Evolutionary conservation across 2,797 vertebrate species (phyloP).

Genomic region (Nannoperca obscura): DNA sequence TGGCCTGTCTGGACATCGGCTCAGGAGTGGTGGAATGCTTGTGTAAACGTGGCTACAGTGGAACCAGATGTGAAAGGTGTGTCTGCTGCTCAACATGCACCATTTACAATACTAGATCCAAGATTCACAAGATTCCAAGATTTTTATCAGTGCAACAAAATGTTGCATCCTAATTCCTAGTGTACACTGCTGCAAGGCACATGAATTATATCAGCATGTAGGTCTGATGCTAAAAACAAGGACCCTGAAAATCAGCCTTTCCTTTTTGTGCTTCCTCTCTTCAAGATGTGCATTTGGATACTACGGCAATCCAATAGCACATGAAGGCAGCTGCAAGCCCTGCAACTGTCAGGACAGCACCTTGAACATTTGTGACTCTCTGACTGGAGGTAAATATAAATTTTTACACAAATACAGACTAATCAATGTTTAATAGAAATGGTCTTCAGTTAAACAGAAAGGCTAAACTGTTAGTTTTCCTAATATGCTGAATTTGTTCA

Average conservation of each 20-base stretch:
- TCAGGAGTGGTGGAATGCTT: constrained; percentile 65
- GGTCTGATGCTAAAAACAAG: neutral
- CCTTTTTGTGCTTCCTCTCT: constrained; percentile 37
- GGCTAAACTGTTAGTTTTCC: neutral
- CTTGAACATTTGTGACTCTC: constrained; percentile 81
- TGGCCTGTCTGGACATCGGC: constrained; percentile 64
- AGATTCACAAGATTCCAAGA: neutral
- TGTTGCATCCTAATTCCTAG: fast-evolving
- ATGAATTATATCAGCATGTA: neutral
- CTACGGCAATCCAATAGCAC: constrained; percentile 87
- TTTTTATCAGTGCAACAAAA: neutral
- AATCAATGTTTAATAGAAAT: neutral
- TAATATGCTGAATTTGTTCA: neutral
- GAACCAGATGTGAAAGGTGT: constrained; percentile 76
- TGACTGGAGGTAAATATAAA: constrained; percentile 86
- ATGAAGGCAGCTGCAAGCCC: constrained; percentile 86
- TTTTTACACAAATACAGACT: neutral
- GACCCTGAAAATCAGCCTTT: neutral
- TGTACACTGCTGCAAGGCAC: neutral
- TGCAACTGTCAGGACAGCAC: constrained; percentile 86
- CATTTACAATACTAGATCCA: neutral
- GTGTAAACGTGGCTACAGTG: constrained; percentile 72
- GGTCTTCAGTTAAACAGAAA: neutral
- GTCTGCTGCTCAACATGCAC: constrained; percentile 33
- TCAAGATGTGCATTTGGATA: constrained; percentile 90